Base-by-base conservation (phyloP, 2,797 vertebrate species). In the Darevskia nairensis region DNA sequence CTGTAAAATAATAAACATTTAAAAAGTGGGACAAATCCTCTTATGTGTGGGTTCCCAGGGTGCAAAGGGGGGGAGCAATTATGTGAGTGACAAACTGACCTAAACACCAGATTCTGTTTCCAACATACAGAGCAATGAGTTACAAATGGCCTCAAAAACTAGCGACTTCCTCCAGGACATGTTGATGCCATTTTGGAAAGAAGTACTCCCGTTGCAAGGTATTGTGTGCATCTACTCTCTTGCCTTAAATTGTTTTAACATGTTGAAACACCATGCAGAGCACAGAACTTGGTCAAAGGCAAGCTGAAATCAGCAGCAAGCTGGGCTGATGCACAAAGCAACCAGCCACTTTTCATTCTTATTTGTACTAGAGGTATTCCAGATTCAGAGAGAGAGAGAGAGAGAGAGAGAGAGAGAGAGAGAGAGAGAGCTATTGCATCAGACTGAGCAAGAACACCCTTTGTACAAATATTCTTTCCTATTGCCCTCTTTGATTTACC, bases 401-500 rank as follows among this genome's bases (percentile, higher is more conserved):
- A 23, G 19, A 15, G 25, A 35, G 68, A 23, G 10, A 46, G 21
- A 61, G 21, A 61, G 21, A 55, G 50, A 55, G 9, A 15, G 69
- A 23, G 19, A 35, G 35, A 35, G 35, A 72, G 69, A 9, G 29
- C 15, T 59, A 19, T 25, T 10, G 13, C 25, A 41, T 50, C 75
- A 46, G 35, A 44, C 29, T 19, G 72, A 29, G 11, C 17, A 25
- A 68, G 74, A 85, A 78, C 4, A n/a, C 39, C 17, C 17, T 61
- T 44, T 25, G 29, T 1, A 10, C 15, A 15, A 9, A 8, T 15
- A 29, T n/a, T 25, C 25, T 6, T 32, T 44, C 32, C 32, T 27
- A 10, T 9, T 6, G 25, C 44, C 23, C 29, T 2, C 59, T 7
- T 84, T 78, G n/a, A 23, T 95, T 96, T 90, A 99, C 99, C 98